Percentiles rank a stretch among this genome's conserved stretches.
Evolutionary conservation across 1,140 invertebrate genomes (phyloP).

Genomic region (Bombus turneri): DNA sequence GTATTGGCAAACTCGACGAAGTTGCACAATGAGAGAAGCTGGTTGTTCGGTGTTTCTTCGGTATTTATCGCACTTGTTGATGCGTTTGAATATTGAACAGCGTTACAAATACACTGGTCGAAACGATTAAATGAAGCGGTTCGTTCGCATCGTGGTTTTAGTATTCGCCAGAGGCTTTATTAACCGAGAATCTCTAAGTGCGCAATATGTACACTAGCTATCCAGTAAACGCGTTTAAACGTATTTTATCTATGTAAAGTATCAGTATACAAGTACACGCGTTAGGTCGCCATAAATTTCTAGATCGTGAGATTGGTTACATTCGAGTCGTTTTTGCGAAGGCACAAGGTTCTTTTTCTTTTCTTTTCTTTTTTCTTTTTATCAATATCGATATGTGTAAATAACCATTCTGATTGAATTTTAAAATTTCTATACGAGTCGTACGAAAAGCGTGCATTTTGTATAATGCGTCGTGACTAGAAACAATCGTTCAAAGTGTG

Average conservation of each 20-base stretch:
- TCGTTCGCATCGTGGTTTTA: neutral
- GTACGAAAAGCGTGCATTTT: no score
- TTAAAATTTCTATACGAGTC: no score
- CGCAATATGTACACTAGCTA: neutral
- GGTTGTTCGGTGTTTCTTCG: neutral
- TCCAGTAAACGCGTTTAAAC: no score
- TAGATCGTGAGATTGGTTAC: no score
- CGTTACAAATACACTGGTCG: neutral
- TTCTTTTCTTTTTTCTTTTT: rapidly evolving
- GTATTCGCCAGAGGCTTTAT: neutral
- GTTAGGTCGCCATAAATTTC: no score
- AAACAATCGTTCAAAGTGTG: no score
- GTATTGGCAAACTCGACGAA: neutral
- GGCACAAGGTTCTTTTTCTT: no score
- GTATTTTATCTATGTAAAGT: neutral
- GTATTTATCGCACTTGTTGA: neutral
- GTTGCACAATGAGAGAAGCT: neutral
- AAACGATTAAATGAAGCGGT: neutral
- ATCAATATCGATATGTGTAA: no score
- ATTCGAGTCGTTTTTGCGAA: no score
- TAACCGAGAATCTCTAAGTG: neutral
- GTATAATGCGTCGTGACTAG: no score
- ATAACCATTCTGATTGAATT: no score
- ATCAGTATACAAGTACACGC: neutral
- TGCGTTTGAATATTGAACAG: neutral